Evolutionary conservation across 2,113 vertebrate species (phyloP).

Genomic region (Strix uralensis): DNA sequence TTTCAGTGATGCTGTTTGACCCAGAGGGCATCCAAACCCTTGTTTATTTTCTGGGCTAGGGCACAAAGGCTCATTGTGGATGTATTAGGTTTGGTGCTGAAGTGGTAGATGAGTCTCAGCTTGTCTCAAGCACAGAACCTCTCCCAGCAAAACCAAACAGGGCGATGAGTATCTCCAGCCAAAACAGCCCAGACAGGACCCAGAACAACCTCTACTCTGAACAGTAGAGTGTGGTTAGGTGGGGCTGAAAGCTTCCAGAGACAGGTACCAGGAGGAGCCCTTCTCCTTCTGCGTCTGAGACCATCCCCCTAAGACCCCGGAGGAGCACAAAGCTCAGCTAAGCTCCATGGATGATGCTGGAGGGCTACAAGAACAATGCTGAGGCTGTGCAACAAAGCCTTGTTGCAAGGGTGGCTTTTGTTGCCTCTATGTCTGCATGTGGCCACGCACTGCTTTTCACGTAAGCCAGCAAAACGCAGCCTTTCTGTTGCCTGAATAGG

Average conservation of each 20-base stretch:
- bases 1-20: constrained; percentile 19
- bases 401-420: constrained; percentile 59
- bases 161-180: not conserved
- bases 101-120: constrained; percentile 39
- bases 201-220: not conserved
- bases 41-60: constrained; percentile 53
- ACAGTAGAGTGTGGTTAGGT: not conserved
- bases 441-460: constrained; percentile 55
- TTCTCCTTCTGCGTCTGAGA: not conserved
- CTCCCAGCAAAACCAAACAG: constrained; percentile 10
- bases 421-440: constrained; percentile 40
- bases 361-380: constrained; percentile 57
- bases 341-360: constrained; percentile 42
- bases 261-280: not conserved
- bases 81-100: constrained; percentile 11
- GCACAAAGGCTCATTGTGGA: constrained; percentile 15
- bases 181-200: not conserved
- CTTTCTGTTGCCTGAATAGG: constrained; percentile 57
- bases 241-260: not conserved
- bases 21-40: constrained; percentile 31
- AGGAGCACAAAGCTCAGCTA: constrained; percentile 17
- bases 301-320: not conserved
- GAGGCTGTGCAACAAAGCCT: constrained; percentile 57
- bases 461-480: constrained; percentile 60
- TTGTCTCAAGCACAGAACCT: constrained; percentile 7